Evolutionary conservation across 1,140 invertebrate genomes (phyloP), one percentile per base, ranked within the genome.

Genomic region (Drosophila nikananu): DNA sequence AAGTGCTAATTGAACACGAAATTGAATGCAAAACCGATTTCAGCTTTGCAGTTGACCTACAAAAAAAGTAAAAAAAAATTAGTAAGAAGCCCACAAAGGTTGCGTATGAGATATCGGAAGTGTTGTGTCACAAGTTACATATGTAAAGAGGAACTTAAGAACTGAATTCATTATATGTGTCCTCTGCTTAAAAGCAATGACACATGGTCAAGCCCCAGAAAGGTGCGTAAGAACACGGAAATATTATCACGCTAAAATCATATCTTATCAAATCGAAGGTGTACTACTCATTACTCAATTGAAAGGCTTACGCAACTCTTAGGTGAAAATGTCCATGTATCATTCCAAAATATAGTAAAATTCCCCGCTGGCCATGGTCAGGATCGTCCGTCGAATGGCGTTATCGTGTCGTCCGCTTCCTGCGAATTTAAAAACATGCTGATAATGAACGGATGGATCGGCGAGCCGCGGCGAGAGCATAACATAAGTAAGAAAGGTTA

Each of bases 1-100:
- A 87, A 89, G 76, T 64, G 59, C 49, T 86, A 87, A 87, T 87
- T 87, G 81, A 81, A 74, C 73, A 58, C 35, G 35, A 72, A 79
- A 86, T 71, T 72, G 66, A 75, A 78, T 68, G 83, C 64, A 62
- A 79, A 79, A 64, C 79, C 58, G 79, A 82, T 84, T 80, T 77
- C 7, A 46, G 65, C 35, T 67, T 71, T 49, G 54, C 65, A 72
- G 52, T 58, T 72, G 52, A 58, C 65, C 65, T 39, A 72, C 63
- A 46, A 59, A 70, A 70, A 65, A 42, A 30, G 58, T 76, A 39
- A 0, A 25, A 25, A 25, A 12, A 39, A 39, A 35, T 39, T 21
- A 55, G 52, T 55, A 6, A 39, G 35, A 54, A 63, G 35, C 5
- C 32, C 32, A 15, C 19, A 27, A 64, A 55, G 39, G n/a, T 49